Conservation (phyloP, 1,140 invertebrate species). For the Stratiolaelaps scimitus region DNA sequence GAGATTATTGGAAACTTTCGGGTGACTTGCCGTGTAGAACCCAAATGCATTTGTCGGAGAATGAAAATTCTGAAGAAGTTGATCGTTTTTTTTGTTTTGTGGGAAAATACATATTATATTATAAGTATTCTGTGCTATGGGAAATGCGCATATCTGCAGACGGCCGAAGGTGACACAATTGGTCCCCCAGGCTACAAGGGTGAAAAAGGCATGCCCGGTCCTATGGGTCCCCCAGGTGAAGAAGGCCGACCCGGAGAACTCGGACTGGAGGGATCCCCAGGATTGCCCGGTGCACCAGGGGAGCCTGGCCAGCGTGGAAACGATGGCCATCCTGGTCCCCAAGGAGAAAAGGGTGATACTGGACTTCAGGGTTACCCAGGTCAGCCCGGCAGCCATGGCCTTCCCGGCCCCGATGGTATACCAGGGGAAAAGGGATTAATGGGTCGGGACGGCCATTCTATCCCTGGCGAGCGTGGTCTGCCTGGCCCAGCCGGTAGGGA, state of each 20-base stretch:
- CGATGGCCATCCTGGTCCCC: constrained; percentile 34
- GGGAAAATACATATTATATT: too few species aligned
- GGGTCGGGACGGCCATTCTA: constrained; percentile 41
- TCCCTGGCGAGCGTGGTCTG: constrained; percentile 45
- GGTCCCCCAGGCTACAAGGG: constrained; percentile 40
- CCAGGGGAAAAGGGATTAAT: constrained; percentile 48
- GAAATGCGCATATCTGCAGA: not conserved
- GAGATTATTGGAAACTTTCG: too few species aligned
- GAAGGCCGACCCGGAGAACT: constrained; percentile 31
- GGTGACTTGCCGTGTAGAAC: too few species aligned
- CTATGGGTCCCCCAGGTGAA: constrained; percentile 29
- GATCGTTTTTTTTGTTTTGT: too few species aligned
- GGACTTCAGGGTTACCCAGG: constrained; percentile 35
- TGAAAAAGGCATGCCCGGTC: constrained; percentile 29
- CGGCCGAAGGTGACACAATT: constrained; percentile 28
- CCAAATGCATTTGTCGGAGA: too few species aligned
- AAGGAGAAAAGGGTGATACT: constrained; percentile 36
- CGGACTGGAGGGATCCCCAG: constrained; percentile 33
- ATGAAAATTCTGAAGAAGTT: too few species aligned
- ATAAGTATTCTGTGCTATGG: not conserved
- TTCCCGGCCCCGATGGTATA: constrained; percentile 36
- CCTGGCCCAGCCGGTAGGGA: constrained; percentile 41
- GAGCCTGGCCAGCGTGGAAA: constrained; percentile 42
- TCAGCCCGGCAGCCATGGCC: constrained; percentile 37
- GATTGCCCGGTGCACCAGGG: constrained; percentile 35